Conservation (phyloP, 1,140 invertebrate genomes). For the Tenebrio molitor region DNA sequence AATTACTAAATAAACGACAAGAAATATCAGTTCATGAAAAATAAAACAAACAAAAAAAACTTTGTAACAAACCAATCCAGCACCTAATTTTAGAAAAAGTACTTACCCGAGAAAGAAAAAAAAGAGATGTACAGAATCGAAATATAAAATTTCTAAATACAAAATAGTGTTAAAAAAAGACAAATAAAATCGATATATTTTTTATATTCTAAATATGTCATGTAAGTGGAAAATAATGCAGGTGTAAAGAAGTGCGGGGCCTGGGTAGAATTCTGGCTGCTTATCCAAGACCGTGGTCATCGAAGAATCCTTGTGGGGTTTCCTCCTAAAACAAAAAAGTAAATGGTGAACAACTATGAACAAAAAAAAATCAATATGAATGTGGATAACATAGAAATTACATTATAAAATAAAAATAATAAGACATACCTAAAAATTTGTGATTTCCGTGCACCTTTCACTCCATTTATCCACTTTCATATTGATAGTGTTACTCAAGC, state of each 20-base stretch:
- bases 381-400: slow-evolving; percentile 49
- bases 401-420: slow-evolving; percentile 27
- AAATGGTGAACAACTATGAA: neutral
- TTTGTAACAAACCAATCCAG: too few relatives aligned
- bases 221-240: neutral
- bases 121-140: too few relatives aligned
- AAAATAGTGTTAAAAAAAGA: too few relatives aligned
- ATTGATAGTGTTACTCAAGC: slow-evolving; percentile 44
- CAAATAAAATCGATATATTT: too few relatives aligned
- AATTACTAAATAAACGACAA: too few relatives aligned
- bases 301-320: slow-evolving; percentile 98
- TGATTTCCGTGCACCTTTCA: slow-evolving; percentile 48
- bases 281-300: slow-evolving; percentile 97
- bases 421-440: slow-evolving; percentile 36
- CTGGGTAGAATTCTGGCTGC: neutral
- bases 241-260: neutral
- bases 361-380: slow-evolving; percentile 51
- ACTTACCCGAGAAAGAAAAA: too few relatives aligned
- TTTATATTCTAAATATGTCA: neutral
- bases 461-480: slow-evolving; percentile 54
- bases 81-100: too few relatives aligned
- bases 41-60: too few relatives aligned
- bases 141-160: too few relatives aligned
- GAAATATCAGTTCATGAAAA: too few relatives aligned
- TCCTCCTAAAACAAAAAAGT: slow-evolving; percentile 89